Percentiles rank a stretch among this genome's conserved stretches.
Conservation (phyloP, 2,888 invertebrate species). For the Leptarthrus brevirostris region DNA sequence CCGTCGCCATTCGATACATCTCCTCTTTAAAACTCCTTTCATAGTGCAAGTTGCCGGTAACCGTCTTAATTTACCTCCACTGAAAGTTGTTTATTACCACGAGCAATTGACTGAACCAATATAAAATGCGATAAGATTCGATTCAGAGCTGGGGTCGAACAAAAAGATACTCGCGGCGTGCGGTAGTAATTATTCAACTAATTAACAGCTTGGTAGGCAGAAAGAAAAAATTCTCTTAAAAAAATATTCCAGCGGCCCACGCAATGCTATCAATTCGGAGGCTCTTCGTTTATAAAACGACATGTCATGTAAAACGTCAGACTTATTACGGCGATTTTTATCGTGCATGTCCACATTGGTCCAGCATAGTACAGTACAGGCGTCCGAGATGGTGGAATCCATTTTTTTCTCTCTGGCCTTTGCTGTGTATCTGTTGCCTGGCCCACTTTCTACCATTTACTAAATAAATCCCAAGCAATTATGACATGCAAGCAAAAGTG, state of each 20-base stretch:
- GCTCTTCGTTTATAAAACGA: not conserved
- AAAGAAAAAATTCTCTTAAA: not conserved
- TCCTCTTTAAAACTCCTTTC: not conserved
- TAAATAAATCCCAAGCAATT: not conserved
- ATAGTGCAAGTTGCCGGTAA: not conserved
- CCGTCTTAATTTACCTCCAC: not conserved
- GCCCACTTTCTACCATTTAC: not conserved
- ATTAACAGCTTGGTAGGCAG: not conserved
- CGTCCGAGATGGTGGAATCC: not conserved
- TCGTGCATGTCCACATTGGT: conserved; percentile 15
- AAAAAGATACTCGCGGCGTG: not conserved
- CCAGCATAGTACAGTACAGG: not conserved
- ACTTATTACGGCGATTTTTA: not conserved
- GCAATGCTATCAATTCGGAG: not conserved
- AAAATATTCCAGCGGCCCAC: no score
- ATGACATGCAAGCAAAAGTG: conserved; percentile 4
- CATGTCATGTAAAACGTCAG: conserved; percentile 37
- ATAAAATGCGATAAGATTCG: not conserved
- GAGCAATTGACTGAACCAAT: not conserved
- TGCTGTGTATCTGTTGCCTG: not conserved
- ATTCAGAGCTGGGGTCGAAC: not conserved
- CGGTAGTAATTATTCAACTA: not conserved
- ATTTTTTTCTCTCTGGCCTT: not conserved
- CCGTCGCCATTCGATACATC: not conserved
- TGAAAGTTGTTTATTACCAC: not conserved